Conservation (phyloP, 2,113 vertebrate genomes). For the Canis aureus region DNA sequence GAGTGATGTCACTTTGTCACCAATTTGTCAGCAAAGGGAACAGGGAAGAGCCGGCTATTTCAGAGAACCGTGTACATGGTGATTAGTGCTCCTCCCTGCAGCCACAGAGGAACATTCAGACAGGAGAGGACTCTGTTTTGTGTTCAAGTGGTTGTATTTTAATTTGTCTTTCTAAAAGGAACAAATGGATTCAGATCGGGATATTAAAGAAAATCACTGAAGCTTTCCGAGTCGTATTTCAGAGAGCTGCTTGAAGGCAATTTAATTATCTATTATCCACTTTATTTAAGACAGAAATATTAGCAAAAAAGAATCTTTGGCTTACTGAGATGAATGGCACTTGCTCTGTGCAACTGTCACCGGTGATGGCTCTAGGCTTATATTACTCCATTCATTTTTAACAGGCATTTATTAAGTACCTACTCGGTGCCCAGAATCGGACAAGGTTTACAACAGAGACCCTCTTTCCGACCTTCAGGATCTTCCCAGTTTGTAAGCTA, state of each 20-base stretch:
- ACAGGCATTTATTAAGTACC: not conserved
- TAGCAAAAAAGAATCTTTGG: not conserved
- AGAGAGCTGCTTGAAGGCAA: constrained; percentile 11
- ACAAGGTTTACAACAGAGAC: not conserved
- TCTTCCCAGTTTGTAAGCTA: not conserved
- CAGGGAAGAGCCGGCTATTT: not conserved
- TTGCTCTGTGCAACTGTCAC: not conserved
- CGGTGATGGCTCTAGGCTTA: not conserved
- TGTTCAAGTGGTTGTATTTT: not conserved
- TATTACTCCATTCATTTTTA: not conserved
- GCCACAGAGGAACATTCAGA: not conserved
- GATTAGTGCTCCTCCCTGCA: not conserved
- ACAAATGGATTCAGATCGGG: not conserved
- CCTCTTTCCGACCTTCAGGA: not conserved
- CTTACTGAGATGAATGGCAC: not conserved
- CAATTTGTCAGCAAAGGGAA: not conserved
- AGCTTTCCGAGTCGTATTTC: not conserved
- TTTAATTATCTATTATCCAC: not conserved
- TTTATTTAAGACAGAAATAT: constrained; percentile 26
- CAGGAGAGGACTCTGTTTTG: not conserved
- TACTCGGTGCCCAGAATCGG: not conserved
- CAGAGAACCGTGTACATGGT: not conserved
- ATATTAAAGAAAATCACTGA: not conserved
- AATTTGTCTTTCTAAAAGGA: constrained; percentile 63
- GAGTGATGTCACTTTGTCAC: not conserved